Evolutionary conservation across 2,888 invertebrate genomes (phyloP), one percentile per base, ranked within the genome.

Genomic region (Argyra leucocephala): DNA sequence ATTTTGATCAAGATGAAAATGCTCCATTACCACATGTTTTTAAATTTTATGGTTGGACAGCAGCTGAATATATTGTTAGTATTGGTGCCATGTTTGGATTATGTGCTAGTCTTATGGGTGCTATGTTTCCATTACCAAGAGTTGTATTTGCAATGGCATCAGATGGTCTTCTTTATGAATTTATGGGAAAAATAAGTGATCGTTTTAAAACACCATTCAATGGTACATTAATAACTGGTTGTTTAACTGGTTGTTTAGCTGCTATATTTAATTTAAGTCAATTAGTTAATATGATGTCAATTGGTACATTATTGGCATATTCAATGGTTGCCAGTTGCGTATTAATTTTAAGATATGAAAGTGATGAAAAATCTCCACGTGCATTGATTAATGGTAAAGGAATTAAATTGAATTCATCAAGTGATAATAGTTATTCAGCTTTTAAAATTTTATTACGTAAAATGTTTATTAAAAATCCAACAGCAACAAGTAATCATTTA

Each of bases 91-190:
- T 93, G 68, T 91, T 90, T 74, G 94, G 92, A 6, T 82, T 95
- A 22, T 90, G 89, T 72, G 88, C 94, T 22, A 93, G 91, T 74
- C 80, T 93, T 64, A 84, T 93, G 72, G 93, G 93, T 3, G 88
- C 91, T 0, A 90, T 93, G 83, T 93, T 90, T 75, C 91, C 93
- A 0, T 79, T 94, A 60, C 93, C 94, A 0, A 84, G 94, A 68
- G 88, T 93, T 63, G 87, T 93, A 63, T 94, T 93, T 79, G 90
- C 93, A 26, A 93, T 95, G 93, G 87, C 93, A 0, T 83, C 86
- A 12, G 94, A 95, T 76, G 93, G 93, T 0, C 80, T 95, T 24
- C 83, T 95, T 71, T 95, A 90, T 80, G 82, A 84, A 68, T 88
- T 85, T 78, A 81, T 92, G 77, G 90, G 91, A 1, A 82, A 82